Evolutionary conservation across 2,797 vertebrate genomes (phyloP), one percentile per base, ranked within the genome.

Genomic region (Echiichthys vipera): DNA sequence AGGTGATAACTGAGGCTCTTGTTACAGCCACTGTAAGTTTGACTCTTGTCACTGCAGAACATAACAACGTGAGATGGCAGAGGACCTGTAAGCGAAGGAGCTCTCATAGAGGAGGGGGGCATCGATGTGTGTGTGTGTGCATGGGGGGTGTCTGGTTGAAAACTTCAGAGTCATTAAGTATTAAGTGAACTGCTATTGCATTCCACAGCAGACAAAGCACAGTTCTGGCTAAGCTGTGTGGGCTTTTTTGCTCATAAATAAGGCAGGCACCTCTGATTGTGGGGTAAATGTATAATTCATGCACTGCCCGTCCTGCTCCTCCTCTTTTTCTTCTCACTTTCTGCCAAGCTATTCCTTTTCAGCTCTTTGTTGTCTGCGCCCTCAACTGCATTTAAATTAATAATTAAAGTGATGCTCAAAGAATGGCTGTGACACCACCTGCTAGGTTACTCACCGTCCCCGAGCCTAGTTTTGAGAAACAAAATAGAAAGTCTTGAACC

Each of bases 241-340:
- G 83, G 80, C 83, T 76, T 80, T 85, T 84, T 80, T 56, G 72
- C 93, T 94, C 92, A 94, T 95, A 92, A 95, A 95, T 95, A 93
- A 94, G 80, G 88, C 91, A 94, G 86, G 77, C 89, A 84, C 87
- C 85, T 90, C 89, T 86, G 92, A 93, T 93, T 93, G 93, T 93
- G 90, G 88, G 76, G 42, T 88, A 34, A 83, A 95, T 95, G 91
- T 93, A 93, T 95, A 94, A 95, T 95, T 94, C 86, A 95, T 93
- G 88, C 79, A 70, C 69, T 73, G 83, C 83, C 90, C 88, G 83
- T 78, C 81, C 87, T 78, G 79, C 84, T 83, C 89, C 88, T 87
- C 81, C 85, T 86, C 83, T 78, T 86, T 78, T 87, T 65, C 87
- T 88, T 81, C 91, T 90, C 90, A 88, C 87, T 91, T 92, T 92